Percentiles rank a stretch among this genome's conserved stretches.
Evolutionary conservation across 2,888 invertebrate genomes (phyloP).

Genomic region (Drosophila nigritarsus): DNA sequence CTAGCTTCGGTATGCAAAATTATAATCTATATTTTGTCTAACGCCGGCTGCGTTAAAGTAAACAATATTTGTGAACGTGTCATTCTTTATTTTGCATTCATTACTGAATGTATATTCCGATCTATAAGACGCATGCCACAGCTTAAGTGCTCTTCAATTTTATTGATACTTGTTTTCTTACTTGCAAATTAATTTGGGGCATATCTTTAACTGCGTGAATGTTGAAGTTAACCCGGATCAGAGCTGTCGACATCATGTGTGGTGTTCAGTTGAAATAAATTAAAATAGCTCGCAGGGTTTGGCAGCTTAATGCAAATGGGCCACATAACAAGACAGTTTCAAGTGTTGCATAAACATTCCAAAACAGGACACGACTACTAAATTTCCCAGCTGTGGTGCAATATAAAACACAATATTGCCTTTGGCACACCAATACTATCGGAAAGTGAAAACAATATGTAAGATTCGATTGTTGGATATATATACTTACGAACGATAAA

Average conservation of each 20-base stretch:
- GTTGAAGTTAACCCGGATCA: slow-evolving; percentile 7
- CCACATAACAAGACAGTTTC: slow-evolving; percentile 17
- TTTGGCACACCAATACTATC: neutral
- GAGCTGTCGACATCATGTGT: neutral
- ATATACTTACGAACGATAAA: neutral
- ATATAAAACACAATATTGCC: neutral
- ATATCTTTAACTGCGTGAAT: slow-evolving; percentile 24
- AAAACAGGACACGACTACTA: neutral
- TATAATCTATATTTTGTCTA: neutral
- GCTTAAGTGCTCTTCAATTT: slow-evolving; percentile 14
- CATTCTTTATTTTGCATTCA: slow-evolving; percentile 15
- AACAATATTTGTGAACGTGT: slow-evolving; percentile 35
- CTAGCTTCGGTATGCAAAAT: neutral
- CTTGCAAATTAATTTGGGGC: slow-evolving; percentile 40
- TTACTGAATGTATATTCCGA: neutral
- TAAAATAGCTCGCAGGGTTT: slow-evolving; percentile 14
- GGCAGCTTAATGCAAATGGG: slow-evolving; percentile 17
- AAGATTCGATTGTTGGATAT: neutral
- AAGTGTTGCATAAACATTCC: slow-evolving; percentile 36
- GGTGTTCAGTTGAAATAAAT: slow-evolving; percentile 7
- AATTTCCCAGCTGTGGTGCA: neutral
- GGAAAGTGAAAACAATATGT: neutral
- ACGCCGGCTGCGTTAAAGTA: slow-evolving; percentile 19
- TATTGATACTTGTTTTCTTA: slow-evolving; percentile 11
- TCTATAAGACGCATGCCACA: slow-evolving; percentile 24